Percentiles rank a stretch among this genome's conserved stretches.
Conservation (phyloP, 2,113 vertebrate species). For the Meles meles region DNA sequence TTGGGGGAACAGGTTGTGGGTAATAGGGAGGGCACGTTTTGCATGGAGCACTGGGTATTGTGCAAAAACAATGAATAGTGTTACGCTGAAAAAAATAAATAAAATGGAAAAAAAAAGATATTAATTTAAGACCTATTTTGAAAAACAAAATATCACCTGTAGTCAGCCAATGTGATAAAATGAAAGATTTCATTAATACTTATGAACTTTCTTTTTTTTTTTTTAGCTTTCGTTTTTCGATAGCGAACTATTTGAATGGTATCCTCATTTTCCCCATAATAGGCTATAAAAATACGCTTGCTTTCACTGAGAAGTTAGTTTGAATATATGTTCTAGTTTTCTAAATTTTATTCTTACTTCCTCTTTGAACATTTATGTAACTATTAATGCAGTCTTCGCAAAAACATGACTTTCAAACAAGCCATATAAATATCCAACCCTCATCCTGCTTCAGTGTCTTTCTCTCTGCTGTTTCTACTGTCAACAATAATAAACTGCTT, state of each 20-base stretch:
- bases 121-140: background rate
- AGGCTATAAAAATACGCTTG: background rate
- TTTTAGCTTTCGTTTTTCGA: background rate
- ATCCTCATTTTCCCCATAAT: background rate
- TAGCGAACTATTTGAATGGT: background rate
- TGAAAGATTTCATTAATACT: background rate
- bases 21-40: no score
- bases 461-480: background rate
- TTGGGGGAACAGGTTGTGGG: no score
- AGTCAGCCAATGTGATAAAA: background rate
- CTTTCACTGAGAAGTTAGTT: background rate
- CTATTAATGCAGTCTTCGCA: background rate
- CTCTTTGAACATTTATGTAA: background rate
- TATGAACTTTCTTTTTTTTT: background rate
- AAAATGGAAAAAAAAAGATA: background rate
- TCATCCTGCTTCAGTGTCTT: background rate
- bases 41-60: no score
- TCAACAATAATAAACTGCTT: background rate
- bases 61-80: no score
- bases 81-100: no score
- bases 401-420: background rate
- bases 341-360: background rate
- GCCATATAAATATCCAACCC: background rate
- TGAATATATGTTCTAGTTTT: background rate
- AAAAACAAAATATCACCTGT: background rate